Evolutionary conservation across 2,888 invertebrate species (phyloP).

Genomic region (Tipula vernalis): DNA sequence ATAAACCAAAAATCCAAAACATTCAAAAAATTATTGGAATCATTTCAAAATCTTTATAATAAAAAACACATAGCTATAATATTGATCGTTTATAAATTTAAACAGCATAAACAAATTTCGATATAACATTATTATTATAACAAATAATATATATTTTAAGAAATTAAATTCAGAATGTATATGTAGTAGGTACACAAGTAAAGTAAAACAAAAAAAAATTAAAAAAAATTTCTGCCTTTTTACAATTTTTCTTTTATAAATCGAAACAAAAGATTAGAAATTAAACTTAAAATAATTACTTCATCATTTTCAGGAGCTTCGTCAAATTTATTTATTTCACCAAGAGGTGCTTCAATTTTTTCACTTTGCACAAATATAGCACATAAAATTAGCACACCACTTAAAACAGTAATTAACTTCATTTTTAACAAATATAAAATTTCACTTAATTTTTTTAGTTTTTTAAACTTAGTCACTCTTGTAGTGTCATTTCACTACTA

Average conservation of each 20-base stretch:
- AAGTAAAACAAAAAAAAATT: background rate
- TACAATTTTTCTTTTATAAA: background rate
- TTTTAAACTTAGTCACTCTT: background rate
- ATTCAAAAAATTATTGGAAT: background rate
- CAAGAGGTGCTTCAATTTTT: background rate
- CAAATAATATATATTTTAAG: background rate
- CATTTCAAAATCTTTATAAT: background rate
- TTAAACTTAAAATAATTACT: background rate
- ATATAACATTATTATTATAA: background rate
- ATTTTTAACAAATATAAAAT: background rate
- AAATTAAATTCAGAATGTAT: background rate
- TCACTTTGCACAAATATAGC: background rate
- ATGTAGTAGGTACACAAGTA: background rate
- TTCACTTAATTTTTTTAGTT: background rate
- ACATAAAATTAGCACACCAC: background rate
- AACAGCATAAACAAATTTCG: background rate
- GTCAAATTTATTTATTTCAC: background rate
- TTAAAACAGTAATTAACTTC: background rate
- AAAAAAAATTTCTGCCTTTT: background rate
- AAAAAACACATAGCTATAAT: background rate
- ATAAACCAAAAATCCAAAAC: background rate
- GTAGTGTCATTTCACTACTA: background rate
- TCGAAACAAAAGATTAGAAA: background rate
- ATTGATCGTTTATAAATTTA: constrained; percentile 4
- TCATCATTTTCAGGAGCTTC: background rate